Evolutionary conservation across 2,888 invertebrate genomes (phyloP).

Genomic region (Cryptus armator): DNA sequence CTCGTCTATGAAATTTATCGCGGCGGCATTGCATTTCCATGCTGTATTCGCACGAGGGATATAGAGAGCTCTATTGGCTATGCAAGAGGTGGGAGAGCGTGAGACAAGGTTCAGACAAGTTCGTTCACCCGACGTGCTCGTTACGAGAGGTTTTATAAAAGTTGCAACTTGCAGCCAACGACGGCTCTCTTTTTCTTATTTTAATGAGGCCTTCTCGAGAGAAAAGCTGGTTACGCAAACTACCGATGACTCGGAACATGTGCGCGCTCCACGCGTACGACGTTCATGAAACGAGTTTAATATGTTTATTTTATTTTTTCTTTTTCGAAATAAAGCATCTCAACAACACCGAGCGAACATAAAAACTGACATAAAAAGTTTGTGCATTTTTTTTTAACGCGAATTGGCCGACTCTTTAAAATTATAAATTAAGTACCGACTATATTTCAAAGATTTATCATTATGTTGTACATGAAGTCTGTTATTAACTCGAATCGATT

Average conservation of each 20-base stretch:
- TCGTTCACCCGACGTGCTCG: conserved; percentile 70
- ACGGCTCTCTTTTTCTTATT: conserved; percentile 15
- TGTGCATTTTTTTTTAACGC: too few relatives aligned
- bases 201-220: background rate
- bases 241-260: background rate
- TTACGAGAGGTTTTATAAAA: conserved; percentile 54
- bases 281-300: too few relatives aligned
- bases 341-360: too few relatives aligned
- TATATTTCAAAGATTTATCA: too few relatives aligned
- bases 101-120: conserved; percentile 67
- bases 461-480: too few relatives aligned
- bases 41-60: conserved; percentile 15
- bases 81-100: conserved; percentile 29
- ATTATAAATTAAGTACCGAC: too few relatives aligned
- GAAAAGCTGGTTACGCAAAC: conserved; percentile 14
- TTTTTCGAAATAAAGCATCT: too few relatives aligned
- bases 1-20: conserved; percentile 37
- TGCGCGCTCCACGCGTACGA: background rate
- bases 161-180: conserved; percentile 38
- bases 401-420: too few relatives aligned
- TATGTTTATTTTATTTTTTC: too few relatives aligned
- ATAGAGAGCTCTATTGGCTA: conserved; percentile 6
- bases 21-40: background rate
- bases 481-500: too few relatives aligned
- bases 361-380: too few relatives aligned